Conservation (phyloP, 2,888 invertebrate species). For the Cerastis rubricosa region DNA sequence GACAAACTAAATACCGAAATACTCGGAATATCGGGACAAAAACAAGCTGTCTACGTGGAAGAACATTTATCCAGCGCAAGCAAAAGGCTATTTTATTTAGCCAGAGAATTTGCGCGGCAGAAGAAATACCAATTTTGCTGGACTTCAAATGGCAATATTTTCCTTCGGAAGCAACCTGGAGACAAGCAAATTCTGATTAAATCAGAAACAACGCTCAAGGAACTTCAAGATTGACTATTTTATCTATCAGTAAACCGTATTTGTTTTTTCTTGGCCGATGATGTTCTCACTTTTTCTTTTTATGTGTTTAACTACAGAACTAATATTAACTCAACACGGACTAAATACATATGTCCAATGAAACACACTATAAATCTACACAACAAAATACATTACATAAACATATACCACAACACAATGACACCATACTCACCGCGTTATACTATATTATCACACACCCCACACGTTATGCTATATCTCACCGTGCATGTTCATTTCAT, state of each 20-base stretch:
- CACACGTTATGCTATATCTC: no score
- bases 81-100: not conserved
- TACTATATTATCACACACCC: no score
- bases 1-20: not conserved
- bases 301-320: no score
- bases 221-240: not conserved
- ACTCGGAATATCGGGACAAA: conserved; percentile 5
- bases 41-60: conserved; percentile 10
- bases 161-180: not conserved
- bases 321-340: no score
- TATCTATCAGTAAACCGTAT: not conserved
- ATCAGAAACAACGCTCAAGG: not conserved
- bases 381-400: no score
- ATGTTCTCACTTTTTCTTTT: no score
- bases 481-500: no score
- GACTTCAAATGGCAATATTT: conserved; percentile 1
- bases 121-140: not conserved
- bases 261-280: no score
- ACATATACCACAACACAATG: no score
- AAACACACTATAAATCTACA: no score
- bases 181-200: conserved; percentile 2
- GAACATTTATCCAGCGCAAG: not conserved
- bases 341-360: no score
- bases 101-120: not conserved
- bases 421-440: no score